Base-by-base conservation (phyloP, 2,888 invertebrate species). In the Linnaemya tessellans region DNA sequence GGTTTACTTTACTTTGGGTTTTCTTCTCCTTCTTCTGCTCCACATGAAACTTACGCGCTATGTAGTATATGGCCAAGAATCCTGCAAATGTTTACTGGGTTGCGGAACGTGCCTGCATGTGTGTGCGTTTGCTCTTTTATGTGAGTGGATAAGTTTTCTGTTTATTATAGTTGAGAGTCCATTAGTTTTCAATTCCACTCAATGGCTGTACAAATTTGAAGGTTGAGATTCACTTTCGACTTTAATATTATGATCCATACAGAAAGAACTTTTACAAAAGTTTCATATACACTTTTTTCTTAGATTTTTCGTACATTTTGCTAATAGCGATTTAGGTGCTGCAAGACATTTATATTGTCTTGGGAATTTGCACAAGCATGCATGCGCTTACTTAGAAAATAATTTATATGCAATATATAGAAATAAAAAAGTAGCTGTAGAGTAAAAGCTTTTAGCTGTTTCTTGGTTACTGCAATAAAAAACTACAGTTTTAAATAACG, bases 171-270 rank as follows among this genome's bases (percentile, higher is more conserved):
- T 75, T 80, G 65, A 70, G 41, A 56, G 64, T 56, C 70, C 81
- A 82, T 71, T 70, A 77, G 30, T 71, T 77, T 70, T 77, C 46
- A 58, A 80, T 67, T 80, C 5, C 46, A 67, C 20, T 41, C 30
- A 51, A 38, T 65, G 49, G 43, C 22, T 65, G 22, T 15, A 18
- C 13, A 51, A 70, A 3, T n/a, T 25, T 25, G 46, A 41, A 67
- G 35, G 35, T 58, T 56, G 56, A 11, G 11, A 46, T 49, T 58
- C 30, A 9, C 54, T 62, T 51, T 56, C 46, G n/a, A n/a, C 43
- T 58, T 65, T 15, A 15, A 18, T 68, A n/a, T 38, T 70, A 25
- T 20, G 49, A 54, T 54, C 8, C 43, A 54, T 56, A 46, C 13
- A 68, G 62, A 81, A 81, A 68, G 62, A 81, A 81, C 67, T 62